These are phyloP conservation scores for Eudorcas thomsonii DNA, from an alignment of 2,113 vertebrate genomes.

Conservation along the genomic window DNA sequence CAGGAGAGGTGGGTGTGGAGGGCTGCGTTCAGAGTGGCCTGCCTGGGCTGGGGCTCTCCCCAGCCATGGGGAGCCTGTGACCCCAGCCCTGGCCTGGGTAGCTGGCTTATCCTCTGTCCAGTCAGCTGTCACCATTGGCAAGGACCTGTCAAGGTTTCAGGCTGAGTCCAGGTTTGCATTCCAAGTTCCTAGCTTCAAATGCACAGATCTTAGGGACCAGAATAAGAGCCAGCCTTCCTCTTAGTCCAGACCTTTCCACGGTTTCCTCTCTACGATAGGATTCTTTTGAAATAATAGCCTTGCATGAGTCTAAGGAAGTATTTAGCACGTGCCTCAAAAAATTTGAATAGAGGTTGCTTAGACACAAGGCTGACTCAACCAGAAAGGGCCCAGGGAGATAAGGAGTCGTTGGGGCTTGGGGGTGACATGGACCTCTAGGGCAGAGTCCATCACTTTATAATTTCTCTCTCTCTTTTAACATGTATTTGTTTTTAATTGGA, in stretches of 20 bases:
- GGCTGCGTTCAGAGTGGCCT: background rate
- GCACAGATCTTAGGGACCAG: background rate
- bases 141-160: background rate
- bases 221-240: background rate
- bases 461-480: background rate
- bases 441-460: background rate
- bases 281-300: background rate
- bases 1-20: background rate
- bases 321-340: background rate
- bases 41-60: background rate
- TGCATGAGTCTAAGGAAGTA: background rate
- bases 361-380: background rate
- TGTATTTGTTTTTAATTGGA: background rate
- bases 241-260: background rate
- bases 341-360: background rate
- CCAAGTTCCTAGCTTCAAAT: background rate
- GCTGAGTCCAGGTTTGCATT: background rate
- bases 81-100: background rate
- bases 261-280: background rate
- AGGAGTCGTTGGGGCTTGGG: background rate
- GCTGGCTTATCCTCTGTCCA: background rate
- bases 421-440: background rate
- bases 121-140: background rate
- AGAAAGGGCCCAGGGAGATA: too few relatives aligned
- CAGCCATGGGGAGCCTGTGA: background rate